These are phyloP conservation scores for Melanchra persicariae DNA, from an alignment of 2,888 invertebrate species.

Conservation along the genomic window DNA sequence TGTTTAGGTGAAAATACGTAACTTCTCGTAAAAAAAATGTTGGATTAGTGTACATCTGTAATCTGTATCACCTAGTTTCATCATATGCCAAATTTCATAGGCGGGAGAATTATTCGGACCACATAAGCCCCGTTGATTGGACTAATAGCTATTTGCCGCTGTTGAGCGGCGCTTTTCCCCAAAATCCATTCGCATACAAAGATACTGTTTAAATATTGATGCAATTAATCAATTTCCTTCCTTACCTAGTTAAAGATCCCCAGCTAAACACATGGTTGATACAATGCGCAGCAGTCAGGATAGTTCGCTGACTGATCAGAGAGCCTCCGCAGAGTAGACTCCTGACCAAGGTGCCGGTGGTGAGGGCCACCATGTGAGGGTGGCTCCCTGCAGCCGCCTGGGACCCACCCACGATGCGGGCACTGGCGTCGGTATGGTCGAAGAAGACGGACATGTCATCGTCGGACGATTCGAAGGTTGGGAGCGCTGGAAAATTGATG, in stretches of 20 bases:
- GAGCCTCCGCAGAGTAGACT: conserved; percentile 79
- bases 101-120: too few relatives aligned
- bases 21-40: too few relatives aligned
- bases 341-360: conserved; percentile 68
- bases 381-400: conserved; percentile 7
- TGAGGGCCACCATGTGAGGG: conserved; percentile 49
- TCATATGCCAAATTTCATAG: too few relatives aligned
- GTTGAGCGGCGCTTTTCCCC: too few relatives aligned
- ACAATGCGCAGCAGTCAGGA: conserved; percentile 84
- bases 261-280: conserved; percentile 61
- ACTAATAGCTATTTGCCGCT: too few relatives aligned
- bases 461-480: conserved; percentile 50
- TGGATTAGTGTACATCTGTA: too few relatives aligned
- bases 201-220: too few relatives aligned
- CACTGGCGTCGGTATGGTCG: conserved; percentile 68
- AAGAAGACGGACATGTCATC: conserved; percentile 71
- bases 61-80: too few relatives aligned
- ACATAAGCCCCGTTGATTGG: too few relatives aligned
- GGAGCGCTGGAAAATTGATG: neutral
- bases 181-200: too few relatives aligned
- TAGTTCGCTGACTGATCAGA: conserved; percentile 68
- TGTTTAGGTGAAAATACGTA: too few relatives aligned
- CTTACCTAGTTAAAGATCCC: conserved; percentile 35
- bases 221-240: too few relatives aligned
- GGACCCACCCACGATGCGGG: conserved; percentile 79